Evolutionary conservation across 2,888 invertebrate genomes (phyloP), one percentile per base, ranked within the genome.

Genomic region (Tupiocoris notatus): DNA sequence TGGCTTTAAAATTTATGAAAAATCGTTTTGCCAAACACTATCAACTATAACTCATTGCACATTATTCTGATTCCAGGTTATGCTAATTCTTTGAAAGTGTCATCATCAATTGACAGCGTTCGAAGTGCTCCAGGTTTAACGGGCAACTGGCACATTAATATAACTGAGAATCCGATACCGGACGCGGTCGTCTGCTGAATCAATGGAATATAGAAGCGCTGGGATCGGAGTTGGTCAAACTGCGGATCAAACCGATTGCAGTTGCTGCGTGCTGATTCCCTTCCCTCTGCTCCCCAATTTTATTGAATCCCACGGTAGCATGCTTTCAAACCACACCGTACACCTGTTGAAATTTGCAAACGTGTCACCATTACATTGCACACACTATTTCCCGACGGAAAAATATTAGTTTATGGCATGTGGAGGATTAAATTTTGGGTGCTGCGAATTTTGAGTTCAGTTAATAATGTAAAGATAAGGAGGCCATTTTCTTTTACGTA

Each of bases 131-230:
- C 84, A 86, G 82, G 85, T 86, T 84, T 85, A 84, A 82, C 81
- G 87, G 76, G 76, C 0, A 76, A 76, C 64, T 89, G 81, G 88
- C 90, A 79, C 82, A 91, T 92, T 83, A 89, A 89, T 85, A 92
- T 91, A 85, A 92, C 91, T 77, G 91, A 91, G 86, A 92, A 91
- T 84, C 92, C 92, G 74, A 91, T 92, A 84, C 90, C 91, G 78
- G 89, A 89, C 81, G 91, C 90, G 64, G 89, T 91, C 81, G 90
- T 77, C 82, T 91, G 91, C 86, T 91, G 90, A 88, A 70, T 39
- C 39, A 39, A 39, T 12, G 39, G 39, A 3, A 12, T 7, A 39
- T 12, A 39, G 6, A 12, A 39, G 39, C 39, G 39, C 39, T 39
- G 39, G 6, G 39, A 39, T 39, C 39, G 12, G 39, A 39, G 39